Evolutionary conservation across 2,113 vertebrate genomes (phyloP).

Genomic region (Phodopus roborovskii): DNA sequence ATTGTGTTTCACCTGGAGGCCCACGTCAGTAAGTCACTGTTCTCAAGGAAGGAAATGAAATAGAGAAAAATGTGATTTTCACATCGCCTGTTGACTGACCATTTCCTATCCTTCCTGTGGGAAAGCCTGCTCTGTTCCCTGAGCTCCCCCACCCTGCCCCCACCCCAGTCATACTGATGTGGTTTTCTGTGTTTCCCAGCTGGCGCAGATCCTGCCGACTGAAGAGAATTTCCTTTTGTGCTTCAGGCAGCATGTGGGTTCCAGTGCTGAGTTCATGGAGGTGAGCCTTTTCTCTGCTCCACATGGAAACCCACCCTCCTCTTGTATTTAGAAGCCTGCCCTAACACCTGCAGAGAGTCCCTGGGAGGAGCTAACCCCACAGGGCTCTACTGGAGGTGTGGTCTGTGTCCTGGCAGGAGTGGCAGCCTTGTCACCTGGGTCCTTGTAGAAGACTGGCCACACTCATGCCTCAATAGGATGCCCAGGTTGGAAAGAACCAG

Average conservation of each 20-base stretch:
- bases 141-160: fast-evolving
- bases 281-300: constrained; percentile 82
- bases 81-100: fast-evolving
- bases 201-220: constrained; percentile 97
- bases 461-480: not conserved
- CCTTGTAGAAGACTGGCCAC: not conserved
- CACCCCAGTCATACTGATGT: fast-evolving
- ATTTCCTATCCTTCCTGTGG: not conserved
- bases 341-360: not conserved
- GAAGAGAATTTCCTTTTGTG: constrained; percentile 98
- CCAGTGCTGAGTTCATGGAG: constrained; percentile 96
- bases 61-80: not conserved
- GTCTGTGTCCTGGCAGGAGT: not conserved
- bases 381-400: not conserved
- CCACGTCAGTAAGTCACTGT: not conserved
- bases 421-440: not conserved
- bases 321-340: not conserved
- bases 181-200: constrained; percentile 81
- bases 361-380: not conserved
- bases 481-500: not conserved
- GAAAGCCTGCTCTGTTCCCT: not conserved
- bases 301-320: not conserved
- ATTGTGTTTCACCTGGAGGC: not conserved
- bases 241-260: constrained; percentile 96
- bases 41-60: not conserved